Evolutionary conservation across 2,797 vertebrate species (phyloP).

Genomic region (Sardinella longiceps): DNA sequence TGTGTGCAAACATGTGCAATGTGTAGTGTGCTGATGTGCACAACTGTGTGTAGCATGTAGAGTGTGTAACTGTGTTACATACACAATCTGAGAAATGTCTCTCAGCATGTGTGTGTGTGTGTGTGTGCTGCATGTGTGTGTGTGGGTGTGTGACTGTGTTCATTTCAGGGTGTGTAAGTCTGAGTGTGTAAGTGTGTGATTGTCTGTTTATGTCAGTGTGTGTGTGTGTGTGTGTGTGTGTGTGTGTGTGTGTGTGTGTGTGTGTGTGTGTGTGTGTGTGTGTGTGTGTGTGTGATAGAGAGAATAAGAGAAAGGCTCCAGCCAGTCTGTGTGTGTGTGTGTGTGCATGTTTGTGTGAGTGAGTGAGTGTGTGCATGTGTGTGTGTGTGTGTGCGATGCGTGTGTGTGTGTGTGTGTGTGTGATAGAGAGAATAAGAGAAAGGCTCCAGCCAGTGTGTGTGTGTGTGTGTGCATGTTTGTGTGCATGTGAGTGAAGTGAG

Average conservation of each 20-base stretch:
- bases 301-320: too few relatives aligned
- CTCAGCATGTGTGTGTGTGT: neutral
- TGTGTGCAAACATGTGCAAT: too few relatives aligned
- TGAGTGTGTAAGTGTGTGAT: neutral
- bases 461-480: neutral
- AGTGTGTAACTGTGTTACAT: too few relatives aligned
- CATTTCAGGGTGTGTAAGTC: neutral
- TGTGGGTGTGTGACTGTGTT: too few relatives aligned
- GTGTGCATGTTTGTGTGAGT: neutral
- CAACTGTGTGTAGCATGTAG: too few relatives aligned
- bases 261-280: neutral
- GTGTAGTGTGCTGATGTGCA: too few relatives aligned
- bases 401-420: neutral
- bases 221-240: neutral
- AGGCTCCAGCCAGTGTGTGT: too few relatives aligned
- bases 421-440: too few relatives aligned
- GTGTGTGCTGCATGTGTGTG: neutral
- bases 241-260: neutral
- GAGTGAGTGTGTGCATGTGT: neutral
- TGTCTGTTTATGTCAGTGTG: too few relatives aligned
- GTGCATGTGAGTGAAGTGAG: neutral
- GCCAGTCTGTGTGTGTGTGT: constrained; percentile 4
- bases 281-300: neutral
- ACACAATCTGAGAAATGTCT: too few relatives aligned
- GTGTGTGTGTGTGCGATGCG: neutral